These are phyloP conservation scores for Xiphorhynchus erythropygius DNA, from an alignment of 2,797 vertebrate species.

Conservation along the genomic window DNA sequence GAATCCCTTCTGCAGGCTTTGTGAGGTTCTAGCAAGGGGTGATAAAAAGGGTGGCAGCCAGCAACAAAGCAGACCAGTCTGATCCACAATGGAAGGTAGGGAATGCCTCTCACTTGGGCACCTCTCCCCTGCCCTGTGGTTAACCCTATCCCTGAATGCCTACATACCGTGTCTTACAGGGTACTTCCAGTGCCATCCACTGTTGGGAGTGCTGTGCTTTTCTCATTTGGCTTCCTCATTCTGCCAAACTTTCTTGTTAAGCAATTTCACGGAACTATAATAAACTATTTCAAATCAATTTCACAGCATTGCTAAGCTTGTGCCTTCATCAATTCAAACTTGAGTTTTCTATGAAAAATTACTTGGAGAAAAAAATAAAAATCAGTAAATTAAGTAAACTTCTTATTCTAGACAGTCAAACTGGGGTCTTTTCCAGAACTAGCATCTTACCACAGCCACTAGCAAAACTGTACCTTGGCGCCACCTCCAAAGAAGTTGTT, in stretches of 20 bases:
- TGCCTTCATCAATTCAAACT: conserved; percentile 1
- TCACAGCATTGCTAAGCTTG: conserved; percentile 29
- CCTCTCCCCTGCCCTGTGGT: background rate
- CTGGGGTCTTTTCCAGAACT: background rate
- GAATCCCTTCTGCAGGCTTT: background rate
- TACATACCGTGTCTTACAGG: background rate
- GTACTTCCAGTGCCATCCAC: background rate
- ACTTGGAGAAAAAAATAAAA: conserved; percentile 5
- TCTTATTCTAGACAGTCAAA: background rate
- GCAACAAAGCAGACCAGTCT: background rate
- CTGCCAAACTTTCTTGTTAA: conserved; percentile 23
- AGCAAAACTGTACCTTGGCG: background rate
- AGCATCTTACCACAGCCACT: background rate
- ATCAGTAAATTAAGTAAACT: background rate
- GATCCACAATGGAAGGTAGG: background rate
- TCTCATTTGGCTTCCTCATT: background rate
- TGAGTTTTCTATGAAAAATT: conserved; percentile 20
- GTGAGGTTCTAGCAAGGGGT: background rate
- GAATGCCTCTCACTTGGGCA: background rate
- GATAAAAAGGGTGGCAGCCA: background rate
- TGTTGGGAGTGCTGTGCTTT: background rate
- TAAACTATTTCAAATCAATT: conserved; percentile 49
- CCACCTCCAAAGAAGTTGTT: background rate
- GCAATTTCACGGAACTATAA: conserved; percentile 33
- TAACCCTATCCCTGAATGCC: background rate